Evolutionary conservation across 2,888 invertebrate species (phyloP), one percentile per base, ranked within the genome.

Genomic region (Ennomos erosarius): DNA sequence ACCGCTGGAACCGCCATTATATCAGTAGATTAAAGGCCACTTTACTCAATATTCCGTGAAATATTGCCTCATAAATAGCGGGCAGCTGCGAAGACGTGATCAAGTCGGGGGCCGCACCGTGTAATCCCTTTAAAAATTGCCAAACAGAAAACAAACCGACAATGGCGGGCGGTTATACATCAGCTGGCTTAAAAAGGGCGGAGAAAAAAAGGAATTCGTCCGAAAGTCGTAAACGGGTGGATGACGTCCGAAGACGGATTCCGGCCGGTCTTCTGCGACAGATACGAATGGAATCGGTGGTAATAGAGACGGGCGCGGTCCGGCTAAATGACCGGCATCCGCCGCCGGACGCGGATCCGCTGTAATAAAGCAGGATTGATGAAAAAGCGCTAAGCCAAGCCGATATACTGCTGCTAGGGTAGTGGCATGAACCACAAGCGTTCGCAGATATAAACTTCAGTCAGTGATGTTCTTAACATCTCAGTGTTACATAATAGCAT

Each of bases 321-420:
- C 82, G 85, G 75, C 91, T 85, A 90, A 91, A 90, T 90, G 90
- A 89, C 90, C 90, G 85, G 78, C 87, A 85, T 86, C 85, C 85
- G 85, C 81, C 52, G 82, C 86, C 81, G 88, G 91, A 91, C 90
- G 90, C 89, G 90, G 84, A 88, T 86, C 88, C 85, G 78, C 85
- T 81, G 90, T 90, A 93, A 92, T 93, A 93, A 93, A 93, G 89
- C 88, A 91, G 92, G 92, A 93, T 93, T 93, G 92, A 93, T 93
- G 92, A 92, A 92, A 92, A 92, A 92, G 92, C 90, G 93, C 93
- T 93, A 94, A 93, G 93, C 92, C 90, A 85, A 88, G 90, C 92
- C 93, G 93, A 91, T 93, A 93, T 93, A 91, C 77, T 75, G 68
- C 59, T 42, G 52, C 46, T 69, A 62, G 55, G 53, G 62, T 70